Base-by-base conservation (phyloP, 2,888 invertebrate species). In the Lithophane ornitopus region DNA sequence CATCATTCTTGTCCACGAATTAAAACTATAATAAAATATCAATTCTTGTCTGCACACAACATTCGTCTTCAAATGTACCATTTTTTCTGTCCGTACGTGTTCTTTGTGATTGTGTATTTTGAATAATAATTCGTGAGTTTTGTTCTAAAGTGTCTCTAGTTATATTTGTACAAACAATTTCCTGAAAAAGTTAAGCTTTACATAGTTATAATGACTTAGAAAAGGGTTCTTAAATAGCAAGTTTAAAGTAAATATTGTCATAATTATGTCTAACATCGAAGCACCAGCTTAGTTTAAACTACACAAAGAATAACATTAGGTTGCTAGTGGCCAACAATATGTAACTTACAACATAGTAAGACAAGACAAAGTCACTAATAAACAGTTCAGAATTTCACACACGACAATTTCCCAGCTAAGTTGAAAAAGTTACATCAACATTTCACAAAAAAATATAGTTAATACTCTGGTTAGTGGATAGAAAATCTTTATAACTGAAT, bases 41-140 rank as follows among this genome's bases (percentile, higher is more conserved):
- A 91, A 90, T 89, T 89, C 86, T 89, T 88, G 89, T 84, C 80
- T 46, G 70, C 87, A 84, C 85, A 89, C 87, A 89, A 86, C 90
- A 89, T 86, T 89, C 91, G 28, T 89, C 89, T 56, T 85, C 91
- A 89, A 68, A 82, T 88, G 84, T 86, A 89, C 90, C 85, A 87
- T 85, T 85, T 80, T 78, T 81, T 80, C 78, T 87, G 85, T 80
- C 75, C 80, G 74, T 79, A 78, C 79, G 76, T 80, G 52, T 73
- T 72, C 76, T 52, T 81, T 88, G 89, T 87, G 86, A 89, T 88
- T 88, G 90, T 56, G 78, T 85, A 89, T 86, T 89, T 85, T 85
- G 80, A 78, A 39, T 58, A 49, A 81, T 41, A 61, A 84, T 49
- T 58, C 59, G 16, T 62, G 14, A 54, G 7, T 61, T 49, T n/a